Percentiles rank a stretch among this genome's conserved stretches.
These are phyloP conservation scores for Lasioglossum albipes DNA, from an alignment of 1,140 invertebrate species.

Conservation along the genomic window DNA sequence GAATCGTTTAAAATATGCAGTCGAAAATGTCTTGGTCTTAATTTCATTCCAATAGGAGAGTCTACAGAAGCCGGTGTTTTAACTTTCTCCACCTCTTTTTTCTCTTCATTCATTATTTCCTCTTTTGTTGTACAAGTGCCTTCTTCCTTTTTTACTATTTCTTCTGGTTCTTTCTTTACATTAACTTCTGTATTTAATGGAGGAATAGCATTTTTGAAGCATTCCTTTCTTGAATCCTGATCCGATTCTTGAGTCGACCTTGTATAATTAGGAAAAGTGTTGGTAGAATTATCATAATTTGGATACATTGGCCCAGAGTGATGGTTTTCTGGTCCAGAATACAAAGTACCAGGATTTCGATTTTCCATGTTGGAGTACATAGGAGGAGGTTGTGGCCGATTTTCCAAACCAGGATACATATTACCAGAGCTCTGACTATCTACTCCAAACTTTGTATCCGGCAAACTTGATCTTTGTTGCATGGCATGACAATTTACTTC, in stretches of 20 bases:
- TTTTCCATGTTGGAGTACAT: conserved; percentile 65
- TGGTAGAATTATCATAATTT: conserved; percentile 59
- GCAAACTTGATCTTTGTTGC: conserved; percentile 43
- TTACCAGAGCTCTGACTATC: conserved; percentile 50
- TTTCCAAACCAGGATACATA: conserved; percentile 60
- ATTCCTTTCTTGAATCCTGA: conserved; percentile 65
- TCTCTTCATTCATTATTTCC: conserved; percentile 78
- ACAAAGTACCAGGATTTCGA: conserved; percentile 54
- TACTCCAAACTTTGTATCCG: conserved; percentile 57
- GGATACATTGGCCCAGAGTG: conserved; percentile 57
- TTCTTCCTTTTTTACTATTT: conserved; percentile 68
- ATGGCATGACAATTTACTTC: conserved; percentile 62
- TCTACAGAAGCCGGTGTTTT: conserved; percentile 75
- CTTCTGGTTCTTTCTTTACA: conserved; percentile 68
- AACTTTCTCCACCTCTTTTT: conserved; percentile 66
- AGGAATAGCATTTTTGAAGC: conserved; percentile 30
- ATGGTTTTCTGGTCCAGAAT: conserved; percentile 55
- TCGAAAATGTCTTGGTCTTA: conserved; percentile 88
- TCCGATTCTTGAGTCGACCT: conserved; percentile 40
- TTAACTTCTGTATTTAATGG: conserved; percentile 50
- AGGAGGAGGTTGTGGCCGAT: conserved; percentile 38
- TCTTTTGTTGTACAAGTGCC: conserved; percentile 73
- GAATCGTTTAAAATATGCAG: conserved; percentile 96
- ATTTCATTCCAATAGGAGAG: conserved; percentile 70
- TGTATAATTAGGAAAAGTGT: conserved; percentile 43